Conservation (phyloP, 2,888 invertebrate genomes). For the Villa cingulata region DNA sequence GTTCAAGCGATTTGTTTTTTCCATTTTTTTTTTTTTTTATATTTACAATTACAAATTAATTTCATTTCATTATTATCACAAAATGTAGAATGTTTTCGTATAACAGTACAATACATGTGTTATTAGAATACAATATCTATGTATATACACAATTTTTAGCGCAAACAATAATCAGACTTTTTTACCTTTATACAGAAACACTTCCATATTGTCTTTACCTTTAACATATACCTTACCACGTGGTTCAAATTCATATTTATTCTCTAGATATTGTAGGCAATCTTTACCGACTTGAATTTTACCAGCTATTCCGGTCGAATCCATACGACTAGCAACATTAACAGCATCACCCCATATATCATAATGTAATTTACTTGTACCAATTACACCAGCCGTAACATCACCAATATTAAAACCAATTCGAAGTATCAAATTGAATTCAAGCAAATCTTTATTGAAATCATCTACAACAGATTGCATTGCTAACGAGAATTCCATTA, state of each 20-base stretch:
- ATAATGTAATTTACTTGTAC: slow-evolving; percentile 88
- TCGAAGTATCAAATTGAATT: slow-evolving; percentile 73
- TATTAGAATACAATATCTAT: too few species aligned
- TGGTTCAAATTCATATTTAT: slow-evolving; percentile 75
- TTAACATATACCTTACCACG: slow-evolving; percentile 91
- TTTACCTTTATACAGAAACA: slow-evolving; percentile 48
- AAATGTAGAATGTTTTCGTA: too few species aligned
- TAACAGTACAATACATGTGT: too few species aligned
- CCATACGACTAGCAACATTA: slow-evolving; percentile 94
- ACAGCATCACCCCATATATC: slow-evolving; percentile 99
- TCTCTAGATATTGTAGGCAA: slow-evolving; percentile 54
- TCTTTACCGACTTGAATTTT: slow-evolving; percentile 71
- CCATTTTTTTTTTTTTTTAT: too few species aligned
- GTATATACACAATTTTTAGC: too few species aligned
- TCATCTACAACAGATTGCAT: slow-evolving; percentile 77
- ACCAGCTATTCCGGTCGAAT: slow-evolving; percentile 82
- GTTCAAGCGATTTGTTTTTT: too few species aligned
- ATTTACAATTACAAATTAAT: too few species aligned
- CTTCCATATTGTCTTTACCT: slow-evolving; percentile 92
- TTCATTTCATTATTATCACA: too few species aligned
- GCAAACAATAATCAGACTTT: too few species aligned
- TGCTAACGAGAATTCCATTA: slow-evolving; percentile 87
- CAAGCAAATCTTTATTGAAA: slow-evolving; percentile 80
- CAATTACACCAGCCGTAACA: slow-evolving; percentile 92
- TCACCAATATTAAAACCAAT: slow-evolving; percentile 90